Base-by-base conservation (phyloP, 2,888 invertebrate genomes). In the Hedychridium roseum region DNA sequence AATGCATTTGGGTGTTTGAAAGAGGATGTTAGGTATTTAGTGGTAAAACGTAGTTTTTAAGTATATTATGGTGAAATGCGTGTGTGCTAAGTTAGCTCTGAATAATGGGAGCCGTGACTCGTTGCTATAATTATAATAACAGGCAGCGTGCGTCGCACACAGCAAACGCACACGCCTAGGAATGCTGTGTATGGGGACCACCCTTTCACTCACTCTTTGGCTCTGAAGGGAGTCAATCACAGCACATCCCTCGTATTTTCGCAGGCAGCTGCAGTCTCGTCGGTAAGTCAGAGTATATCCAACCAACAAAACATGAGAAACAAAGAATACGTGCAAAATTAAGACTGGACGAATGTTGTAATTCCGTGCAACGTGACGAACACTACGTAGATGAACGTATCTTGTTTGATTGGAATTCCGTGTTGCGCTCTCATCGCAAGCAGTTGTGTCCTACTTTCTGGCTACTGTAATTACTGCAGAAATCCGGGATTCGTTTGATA, bases 111-210 rank as follows among this genome's bases (percentile, higher is more conserved):
- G 72, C 73, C 68, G 73, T 74, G 74, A 74, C 67, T 72, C 71
- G 74, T 73, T 74, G 70, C 67, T 74, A 70, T 74, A 71, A 74
- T 74, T 74, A 70, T 73, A 74, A 74, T 74, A 64, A 73, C 74
- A 74, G 74, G 74, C 73, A 71, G 72, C 74, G 73, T 70, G 72
- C 70, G 73, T 73, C 73, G 69, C 72, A 71, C 70, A 73, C 74
- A 73, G 69, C 71, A 73, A 73, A 73, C 68, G 70, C 71, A 71
- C 73, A 73, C 71, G 68, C 69, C 71, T 74, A 73, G 74, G 74
- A 74, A 74, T 70, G 73, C 72, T 67, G 70, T 70, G 66, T 72
- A 60, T 70, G 66, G 71, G 72, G 70, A 70, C 66, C 66, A 68
- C 71, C 68, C 69, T 73, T 68, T 72, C 64, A 70, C 64, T 70